A percentile compares a stretch with the other conserved stretches of the same genome.
Conservation (phyloP, 2,888 invertebrate genomes). For the Xanthostigma xanthostigma region DNA sequence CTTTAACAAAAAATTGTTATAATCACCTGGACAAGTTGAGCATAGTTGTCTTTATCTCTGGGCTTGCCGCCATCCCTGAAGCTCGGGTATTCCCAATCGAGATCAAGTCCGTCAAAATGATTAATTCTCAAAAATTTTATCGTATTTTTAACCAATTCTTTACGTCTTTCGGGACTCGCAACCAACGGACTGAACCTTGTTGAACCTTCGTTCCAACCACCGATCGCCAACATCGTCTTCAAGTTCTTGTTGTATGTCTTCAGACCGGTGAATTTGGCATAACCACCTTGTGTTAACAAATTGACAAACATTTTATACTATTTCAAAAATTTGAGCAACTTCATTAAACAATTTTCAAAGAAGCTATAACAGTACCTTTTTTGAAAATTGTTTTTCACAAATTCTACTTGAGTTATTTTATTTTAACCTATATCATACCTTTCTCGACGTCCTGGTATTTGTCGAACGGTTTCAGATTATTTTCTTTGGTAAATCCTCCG, state of each 20-base stretch:
- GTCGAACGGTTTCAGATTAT: constrained; percentile 81
- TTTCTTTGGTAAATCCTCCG: constrained; percentile 83
- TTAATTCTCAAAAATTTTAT: constrained; percentile 79
- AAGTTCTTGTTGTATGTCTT: constrained; percentile 86
- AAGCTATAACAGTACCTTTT: too few relatives aligned
- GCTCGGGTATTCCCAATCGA: constrained; percentile 85
- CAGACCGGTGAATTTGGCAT: constrained; percentile 83
- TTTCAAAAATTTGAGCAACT: background rate
- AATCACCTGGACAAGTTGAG: constrained; percentile 59
- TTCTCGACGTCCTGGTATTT: constrained; percentile 93
- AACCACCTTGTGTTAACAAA: constrained; percentile 52
- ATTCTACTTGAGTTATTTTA: background rate
- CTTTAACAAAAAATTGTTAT: too few relatives aligned
- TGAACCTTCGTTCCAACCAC: constrained; percentile 90
- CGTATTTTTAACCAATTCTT: constrained; percentile 68
- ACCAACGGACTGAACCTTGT: constrained; percentile 79
- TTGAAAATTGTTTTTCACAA: too few relatives aligned
- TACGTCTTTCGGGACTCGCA: constrained; percentile 57
- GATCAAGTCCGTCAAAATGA: constrained; percentile 83
- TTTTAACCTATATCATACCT: constrained; percentile 36
- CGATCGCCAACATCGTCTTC: constrained; percentile 82
- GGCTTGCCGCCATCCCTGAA: constrained; percentile 68
- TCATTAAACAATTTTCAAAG: too few relatives aligned
- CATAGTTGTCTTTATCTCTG: constrained; percentile 76
- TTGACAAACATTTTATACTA: background rate